A percentile compares a stretch with the other conserved stretches of the same genome.
Conservation (phyloP, 2,113 vertebrate genomes). For the Gobiocypris rarus region DNA sequence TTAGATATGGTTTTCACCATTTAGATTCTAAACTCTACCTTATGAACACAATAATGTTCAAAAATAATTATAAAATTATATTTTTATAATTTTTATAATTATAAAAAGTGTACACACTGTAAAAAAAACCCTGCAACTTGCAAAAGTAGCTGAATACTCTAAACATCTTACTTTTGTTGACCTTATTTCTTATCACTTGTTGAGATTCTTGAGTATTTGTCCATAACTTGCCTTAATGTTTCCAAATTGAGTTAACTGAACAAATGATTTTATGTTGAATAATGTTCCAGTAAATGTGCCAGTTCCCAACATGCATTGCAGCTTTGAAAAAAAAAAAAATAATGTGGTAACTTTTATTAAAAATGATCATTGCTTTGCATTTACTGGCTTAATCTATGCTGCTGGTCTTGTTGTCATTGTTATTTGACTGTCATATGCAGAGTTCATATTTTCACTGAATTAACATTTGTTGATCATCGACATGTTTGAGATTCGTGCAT, state of each 20-base stretch:
- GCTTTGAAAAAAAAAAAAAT: neutral
- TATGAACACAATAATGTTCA: too few relatives aligned
- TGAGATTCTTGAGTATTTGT: too few relatives aligned
- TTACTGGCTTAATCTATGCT: neutral
- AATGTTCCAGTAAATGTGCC: neutral
- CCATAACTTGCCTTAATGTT: too few relatives aligned
- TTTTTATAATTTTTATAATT: too few relatives aligned
- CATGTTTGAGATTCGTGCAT: too few relatives aligned
- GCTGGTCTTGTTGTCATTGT: neutral
- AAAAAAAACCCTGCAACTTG: too few relatives aligned
- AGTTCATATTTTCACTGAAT: neutral
- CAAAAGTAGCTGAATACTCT: too few relatives aligned
- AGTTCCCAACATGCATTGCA: neutral
- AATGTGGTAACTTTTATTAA: neutral
- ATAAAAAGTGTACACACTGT: too few relatives aligned
- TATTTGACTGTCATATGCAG: neutral
- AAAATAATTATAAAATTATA: too few relatives aligned
- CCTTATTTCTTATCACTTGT: neutral
- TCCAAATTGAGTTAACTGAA: neutral
- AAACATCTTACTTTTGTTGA: too few relatives aligned
- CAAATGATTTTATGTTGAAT: neutral
- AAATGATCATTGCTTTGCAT: neutral
- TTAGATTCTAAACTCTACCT: too few relatives aligned
- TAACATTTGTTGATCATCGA: neutral
- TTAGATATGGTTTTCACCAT: neutral